Base-by-base conservation (phyloP, 2,888 invertebrate genomes). In the Coenonympha glycerion region DNA sequence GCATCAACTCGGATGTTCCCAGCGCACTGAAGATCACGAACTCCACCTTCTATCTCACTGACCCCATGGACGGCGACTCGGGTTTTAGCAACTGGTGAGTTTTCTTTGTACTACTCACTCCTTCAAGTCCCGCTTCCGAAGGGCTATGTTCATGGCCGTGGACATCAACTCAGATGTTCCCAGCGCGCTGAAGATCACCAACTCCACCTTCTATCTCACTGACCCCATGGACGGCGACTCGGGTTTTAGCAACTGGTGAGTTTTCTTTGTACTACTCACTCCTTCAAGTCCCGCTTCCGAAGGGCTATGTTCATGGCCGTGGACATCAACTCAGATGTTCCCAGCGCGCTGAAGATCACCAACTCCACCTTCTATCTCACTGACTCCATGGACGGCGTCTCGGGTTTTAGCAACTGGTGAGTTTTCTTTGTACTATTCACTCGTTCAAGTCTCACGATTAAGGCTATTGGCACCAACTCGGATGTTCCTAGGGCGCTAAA, bases 141-240 rank as follows among this genome's bases (percentile, higher is more conserved):
- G 91, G 49, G 89, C 90, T 34, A 85, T 89, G 31, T 90, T 90
- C 8, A 69, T 91, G 56, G 88, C 89, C 1, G 79, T 88, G 13
- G 89, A 89, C 55, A 81, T 88, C 18, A 87, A 88, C 37, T 63
- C 71, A 2, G 88, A 89, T n/a, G 77, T 88, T 31, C 88, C 88
- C 0, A 87, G 87, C 56, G 83, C 89, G 1, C 61, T 90, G 48
- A 87, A 88, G 61, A 86, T 89, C 37, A 89, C 91, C 0, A 90
- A 91, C 57, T 92, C 93, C 41, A 92, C 92, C 0, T 93, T 93
- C 72, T 93, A 93, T 66, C 73, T 93, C 61, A 91, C 91, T 41
- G 91, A 92, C 58, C 89, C 91, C 0, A 89, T 90, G 61, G 90
- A 92, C 62, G 87, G 90, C 1, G 91, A 91, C 65, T 90, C 90